Evolutionary conservation across 35 echinoderm and acorn worm genomes (phyloP), one percentile per base, ranked within the genome.

Genomic region (Hemicentrotus pulcherrimus): DNA sequence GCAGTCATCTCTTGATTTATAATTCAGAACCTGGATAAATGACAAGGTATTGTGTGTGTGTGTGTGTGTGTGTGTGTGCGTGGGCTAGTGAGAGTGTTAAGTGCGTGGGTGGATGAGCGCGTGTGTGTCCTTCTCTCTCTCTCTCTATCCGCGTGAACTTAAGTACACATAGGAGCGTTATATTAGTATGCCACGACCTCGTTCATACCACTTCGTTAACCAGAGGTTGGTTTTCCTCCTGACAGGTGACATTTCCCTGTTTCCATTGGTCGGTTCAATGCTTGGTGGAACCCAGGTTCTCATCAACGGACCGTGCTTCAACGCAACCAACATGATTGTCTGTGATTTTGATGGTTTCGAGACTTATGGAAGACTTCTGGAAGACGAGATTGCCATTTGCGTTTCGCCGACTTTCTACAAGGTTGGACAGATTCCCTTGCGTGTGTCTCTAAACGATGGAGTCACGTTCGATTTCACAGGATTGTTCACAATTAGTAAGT

Each of bases 201-300:
- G 35, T 41, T 41, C 35, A 3, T 41, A 41, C 35, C 35, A 41
- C 3, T 41, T 41, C 35, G 35, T 41, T 41, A 41, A 41, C 35
- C 35, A 41, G 0, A 41, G 0, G 35, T 3, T 41, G 0, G 35
- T 78, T 78, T 90, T 18, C 19, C 0, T 9, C n/a, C 65, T 78
- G 6, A 0, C 32, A 93, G 91, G 91, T 5, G 30, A 58, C 16
- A 31, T 93, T 14, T n/a, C 91, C 11, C 1, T 95, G 30, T 95
- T 55, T 16, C 94, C 94, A 6, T 4, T 95, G 7, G 33, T 47
- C 31, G 94, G 94, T 22, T 47, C 94, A 33, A 95, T 95, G 85
- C 94, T 95, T 32, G 94, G 94, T 6, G 94, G 85, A 86, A 88
- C 71, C 0, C 46, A 86, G 28, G 94, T 95, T 31, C 48, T 86